Evolutionary conservation across 2,888 invertebrate species (phyloP), one percentile per base, ranked within the genome.

Genomic region (Tanytarsus gracilentus): DNA sequence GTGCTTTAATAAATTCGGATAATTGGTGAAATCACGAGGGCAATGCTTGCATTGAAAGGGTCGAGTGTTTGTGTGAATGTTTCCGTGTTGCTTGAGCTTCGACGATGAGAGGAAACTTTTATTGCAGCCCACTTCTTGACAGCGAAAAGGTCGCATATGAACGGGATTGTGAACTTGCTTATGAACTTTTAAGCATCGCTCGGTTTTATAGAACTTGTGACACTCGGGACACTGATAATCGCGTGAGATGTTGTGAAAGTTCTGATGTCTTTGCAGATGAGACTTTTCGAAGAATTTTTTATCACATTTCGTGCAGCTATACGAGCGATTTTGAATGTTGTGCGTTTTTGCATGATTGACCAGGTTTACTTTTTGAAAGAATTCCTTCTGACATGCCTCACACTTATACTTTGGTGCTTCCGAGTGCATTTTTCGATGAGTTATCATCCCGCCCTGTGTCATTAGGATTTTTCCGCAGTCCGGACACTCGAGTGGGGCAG

Each of bases 1-100:
- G 63, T 81, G 81, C 66, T 80, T 81, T 48, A 79, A 67, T 77
- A 79, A 79, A 66, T 80, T 81, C 9, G 80, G 79, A 65, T 78
- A 79, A 65, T 79, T 79, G 9, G 80, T 80, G 65, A 80, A 80
- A 61, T 78, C 77, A 1, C 78, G 74, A 44, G 78, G 76, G 65
- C 80, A 80, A 66, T 78, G 79, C 64, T 78, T 78, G 66, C 81
- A 81, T 63, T 77, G 77, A 64, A 77, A 79, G 0, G 80, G 79
- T 5, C 79, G 70, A 66, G 77, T 77, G 3, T 76, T 79, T 0
- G 78, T 79, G 64, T 81, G 80, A 60, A 79, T 78, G 65, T 81
- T 80, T 61, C 75, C 76, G 66, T 81, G 80, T 68, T 80, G 79
- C 69, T 79, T 79, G 23, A 79, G 68, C 66, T 79, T 79, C 3